A percentile compares a stretch with the other conserved stretches of the same genome.
Conservation (phyloP, 2,113 vertebrate species). For the Corydoras sp. region DNA sequence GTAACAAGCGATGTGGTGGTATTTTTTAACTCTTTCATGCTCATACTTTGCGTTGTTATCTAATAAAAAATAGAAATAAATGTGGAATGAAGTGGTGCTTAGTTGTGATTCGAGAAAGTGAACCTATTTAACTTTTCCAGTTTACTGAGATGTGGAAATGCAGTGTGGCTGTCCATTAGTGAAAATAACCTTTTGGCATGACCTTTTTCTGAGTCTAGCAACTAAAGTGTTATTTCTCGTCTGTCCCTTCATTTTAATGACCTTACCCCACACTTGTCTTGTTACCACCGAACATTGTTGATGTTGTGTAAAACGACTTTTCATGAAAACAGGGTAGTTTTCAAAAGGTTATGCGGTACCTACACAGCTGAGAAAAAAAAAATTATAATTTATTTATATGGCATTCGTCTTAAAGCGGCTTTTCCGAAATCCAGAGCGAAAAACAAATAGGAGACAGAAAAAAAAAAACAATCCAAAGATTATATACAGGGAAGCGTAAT, state of each 20-base stretch:
- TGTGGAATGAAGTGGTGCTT: slow-evolving; percentile 6
- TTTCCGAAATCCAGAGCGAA: too few species aligned
- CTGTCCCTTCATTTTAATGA: slow-evolving; percentile 3
- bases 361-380: too few species aligned
- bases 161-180: slow-evolving; percentile 16
- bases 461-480: too few species aligned
- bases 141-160: slow-evolving; percentile 17
- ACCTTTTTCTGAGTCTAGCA: slow-evolving; percentile 17
- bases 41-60: too few species aligned
- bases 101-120: slow-evolving; percentile 13
- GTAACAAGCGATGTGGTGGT: slow-evolving; percentile 37
- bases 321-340: neutral
- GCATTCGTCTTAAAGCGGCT: too few species aligned
- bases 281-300: neutral
- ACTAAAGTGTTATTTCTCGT: slow-evolving; percentile 10
- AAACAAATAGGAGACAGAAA: too few species aligned
- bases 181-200: slow-evolving; percentile 26
- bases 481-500: too few species aligned
- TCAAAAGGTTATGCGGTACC: too few species aligned
- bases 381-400: too few species aligned
- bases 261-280: neutral
- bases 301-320: neutral
- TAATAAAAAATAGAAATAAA: neutral
- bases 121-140: slow-evolving; percentile 29
- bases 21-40: neutral